These are phyloP conservation scores for Magallana ariakensis DNA, from an alignment of 1,140 invertebrate genomes.

Conservation along the genomic window DNA sequence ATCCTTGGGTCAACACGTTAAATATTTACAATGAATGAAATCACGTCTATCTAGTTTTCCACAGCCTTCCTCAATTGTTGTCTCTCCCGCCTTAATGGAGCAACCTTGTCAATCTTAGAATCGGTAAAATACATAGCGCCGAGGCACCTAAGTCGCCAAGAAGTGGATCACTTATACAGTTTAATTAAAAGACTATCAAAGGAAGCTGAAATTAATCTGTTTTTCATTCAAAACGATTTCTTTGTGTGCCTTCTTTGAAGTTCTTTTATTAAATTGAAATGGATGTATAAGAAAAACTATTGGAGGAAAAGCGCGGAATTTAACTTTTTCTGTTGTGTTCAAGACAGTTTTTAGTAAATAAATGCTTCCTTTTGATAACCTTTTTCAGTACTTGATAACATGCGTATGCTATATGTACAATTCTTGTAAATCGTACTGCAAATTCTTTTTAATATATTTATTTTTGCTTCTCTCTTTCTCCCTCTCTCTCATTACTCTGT, in stretches of 20 bases:
- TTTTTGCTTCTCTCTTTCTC: neutral
- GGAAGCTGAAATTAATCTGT: constrained; percentile 21
- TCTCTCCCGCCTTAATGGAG: neutral
- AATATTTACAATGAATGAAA: constrained; percentile 3
- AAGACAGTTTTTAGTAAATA: neutral
- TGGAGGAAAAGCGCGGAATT: neutral
- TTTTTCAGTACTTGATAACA: neutral
- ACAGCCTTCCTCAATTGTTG: neutral
- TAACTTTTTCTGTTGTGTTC: neutral
- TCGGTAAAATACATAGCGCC: neutral
- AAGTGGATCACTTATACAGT: constrained; percentile 12
- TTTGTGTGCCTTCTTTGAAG: constrained; percentile 7
- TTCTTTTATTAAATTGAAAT: neutral
- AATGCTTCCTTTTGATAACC: neutral
- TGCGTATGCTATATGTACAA: neutral
- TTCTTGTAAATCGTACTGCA: neutral
- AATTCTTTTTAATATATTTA: neutral
- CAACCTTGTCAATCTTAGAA: constrained; percentile 6
- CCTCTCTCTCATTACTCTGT: neutral
- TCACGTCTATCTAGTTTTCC: neutral
- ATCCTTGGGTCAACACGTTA: constrained; percentile 30
- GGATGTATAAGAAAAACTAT: neutral
- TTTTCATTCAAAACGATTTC: constrained; percentile 1
- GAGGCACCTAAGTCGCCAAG: neutral
- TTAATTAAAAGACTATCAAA: constrained; percentile 31